Evolutionary conservation across 2,888 invertebrate species (phyloP).

Genomic region (Podotricha telesiphe): DNA sequence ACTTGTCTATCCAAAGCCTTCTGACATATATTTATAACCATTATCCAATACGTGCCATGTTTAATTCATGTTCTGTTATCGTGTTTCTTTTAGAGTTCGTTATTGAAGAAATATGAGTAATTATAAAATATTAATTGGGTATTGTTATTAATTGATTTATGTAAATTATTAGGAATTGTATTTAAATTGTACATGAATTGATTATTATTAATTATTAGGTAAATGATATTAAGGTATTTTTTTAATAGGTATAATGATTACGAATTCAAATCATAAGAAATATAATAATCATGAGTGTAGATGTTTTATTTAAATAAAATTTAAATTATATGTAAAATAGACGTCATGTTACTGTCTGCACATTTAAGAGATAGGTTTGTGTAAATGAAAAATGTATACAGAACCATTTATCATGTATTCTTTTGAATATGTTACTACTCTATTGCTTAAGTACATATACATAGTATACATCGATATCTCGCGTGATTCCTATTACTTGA

Average conservation of each 20-base stretch:
- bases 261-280: no score
- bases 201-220: no score
- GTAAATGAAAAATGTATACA: neutral
- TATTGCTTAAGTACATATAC: neutral
- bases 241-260: no score
- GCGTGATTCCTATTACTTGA: slow-evolving; percentile 7
- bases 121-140: neutral
- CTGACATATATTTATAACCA: neutral
- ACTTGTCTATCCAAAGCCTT: neutral
- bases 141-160: no score
- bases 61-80: neutral
- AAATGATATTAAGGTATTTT: no score
- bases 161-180: no score
- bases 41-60: neutral
- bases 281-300: no score
- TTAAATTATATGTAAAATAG: no score
- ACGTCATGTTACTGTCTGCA: no score
- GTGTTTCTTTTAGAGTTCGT: slow-evolving; percentile 7
- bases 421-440: neutral
- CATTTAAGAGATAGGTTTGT: neutral
- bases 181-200: no score
- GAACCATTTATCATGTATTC: neutral
- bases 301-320: no score
- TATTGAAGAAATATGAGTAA: neutral
- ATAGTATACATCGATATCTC: neutral